A percentile compares a stretch with the other conserved stretches of the same genome.
These are phyloP conservation scores for Ochotona curzoniae DNA, from an alignment of 2,113 vertebrate species.

Conservation along the genomic window DNA sequence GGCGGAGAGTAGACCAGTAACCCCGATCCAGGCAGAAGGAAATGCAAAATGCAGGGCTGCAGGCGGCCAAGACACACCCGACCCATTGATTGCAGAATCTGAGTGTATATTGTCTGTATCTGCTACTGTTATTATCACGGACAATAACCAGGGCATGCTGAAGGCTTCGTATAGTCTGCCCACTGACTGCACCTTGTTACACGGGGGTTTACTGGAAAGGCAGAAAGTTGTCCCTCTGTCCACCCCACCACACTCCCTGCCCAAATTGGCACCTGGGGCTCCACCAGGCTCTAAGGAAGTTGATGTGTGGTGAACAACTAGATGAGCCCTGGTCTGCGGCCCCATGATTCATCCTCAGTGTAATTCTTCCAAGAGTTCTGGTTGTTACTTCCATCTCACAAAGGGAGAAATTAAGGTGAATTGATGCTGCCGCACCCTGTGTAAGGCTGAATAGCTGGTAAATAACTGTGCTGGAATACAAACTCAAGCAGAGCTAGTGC, in stretches of 20 bases:
- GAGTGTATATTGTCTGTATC: not conserved
- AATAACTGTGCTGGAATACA: not conserved
- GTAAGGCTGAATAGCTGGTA: not conserved
- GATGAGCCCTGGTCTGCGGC: not conserved
- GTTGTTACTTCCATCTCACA: not conserved
- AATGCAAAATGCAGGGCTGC: too few relatives aligned
- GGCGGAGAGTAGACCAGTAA: not conserved
- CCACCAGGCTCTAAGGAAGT: too few relatives aligned
- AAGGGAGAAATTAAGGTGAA: not conserved
- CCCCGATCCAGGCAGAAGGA: not conserved
- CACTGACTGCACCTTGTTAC: fast-evolving
- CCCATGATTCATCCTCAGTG: not conserved
- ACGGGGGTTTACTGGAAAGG: not conserved
- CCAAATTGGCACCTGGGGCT: not conserved
- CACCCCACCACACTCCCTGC: not conserved
- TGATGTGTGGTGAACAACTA: not conserved
- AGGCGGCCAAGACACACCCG: not conserved
- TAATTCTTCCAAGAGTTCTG: not conserved
- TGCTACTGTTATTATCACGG: not conserved
- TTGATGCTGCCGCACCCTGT: not conserved
- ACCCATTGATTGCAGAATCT: not conserved
- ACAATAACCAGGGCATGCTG: not conserved
- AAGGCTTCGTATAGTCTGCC: not conserved
- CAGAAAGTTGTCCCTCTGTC: not conserved
- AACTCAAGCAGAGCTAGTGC: not conserved